Evolutionary conservation across 2,797 vertebrate genomes (phyloP).

Genomic region (Danio jaintianensis): DNA sequence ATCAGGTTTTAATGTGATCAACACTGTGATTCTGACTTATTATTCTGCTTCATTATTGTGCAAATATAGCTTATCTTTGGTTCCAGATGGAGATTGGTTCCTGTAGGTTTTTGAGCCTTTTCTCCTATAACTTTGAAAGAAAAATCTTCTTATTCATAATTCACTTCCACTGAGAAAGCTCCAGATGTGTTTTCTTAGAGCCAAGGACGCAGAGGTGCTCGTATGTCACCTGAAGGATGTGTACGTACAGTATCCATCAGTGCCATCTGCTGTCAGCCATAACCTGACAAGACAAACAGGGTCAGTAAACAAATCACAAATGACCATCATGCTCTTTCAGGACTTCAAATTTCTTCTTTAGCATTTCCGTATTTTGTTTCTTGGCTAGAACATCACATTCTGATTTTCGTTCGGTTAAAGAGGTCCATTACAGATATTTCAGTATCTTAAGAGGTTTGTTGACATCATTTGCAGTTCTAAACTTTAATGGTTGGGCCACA

Average conservation of each 20-base stretch:
- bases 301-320: not conserved
- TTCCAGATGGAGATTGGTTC: not conserved
- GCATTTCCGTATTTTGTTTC: not conserved
- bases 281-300: not conserved
- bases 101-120: not conserved
- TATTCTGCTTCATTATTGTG: slow-evolving; percentile 1
- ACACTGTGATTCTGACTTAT: slow-evolving; percentile 4
- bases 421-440: slow-evolving; percentile 38
- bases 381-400: not conserved
- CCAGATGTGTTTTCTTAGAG: not conserved
- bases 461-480: slow-evolving; percentile 16
- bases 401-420: not conserved
- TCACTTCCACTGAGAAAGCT: not conserved
- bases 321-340: not conserved
- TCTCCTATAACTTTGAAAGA: not conserved
- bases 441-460: slow-evolving; percentile 51
- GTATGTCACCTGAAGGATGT: not conserved
- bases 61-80: slow-evolving; percentile 16
- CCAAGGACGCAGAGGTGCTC: not conserved
- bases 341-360: slow-evolving; percentile 12
- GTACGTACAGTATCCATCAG: slow-evolving; percentile 18
- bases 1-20: slow-evolving; percentile 40
- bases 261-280: slow-evolving; percentile 2
- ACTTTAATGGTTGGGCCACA: not conserved
- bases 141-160: not conserved